These are phyloP conservation scores for Teleiodes luculella DNA, from an alignment of 2,888 invertebrate species.

Conservation along the genomic window DNA sequence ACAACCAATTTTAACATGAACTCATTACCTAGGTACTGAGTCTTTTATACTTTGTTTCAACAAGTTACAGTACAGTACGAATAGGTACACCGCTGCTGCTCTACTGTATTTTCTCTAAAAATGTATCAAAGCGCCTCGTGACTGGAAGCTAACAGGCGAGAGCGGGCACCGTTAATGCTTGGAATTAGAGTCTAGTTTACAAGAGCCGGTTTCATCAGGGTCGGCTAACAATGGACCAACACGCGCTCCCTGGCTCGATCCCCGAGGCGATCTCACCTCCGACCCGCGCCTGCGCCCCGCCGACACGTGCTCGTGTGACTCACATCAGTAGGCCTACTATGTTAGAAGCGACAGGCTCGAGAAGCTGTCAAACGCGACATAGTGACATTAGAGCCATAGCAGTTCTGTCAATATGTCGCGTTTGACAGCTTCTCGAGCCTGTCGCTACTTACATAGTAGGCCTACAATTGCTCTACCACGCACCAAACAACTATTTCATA, in stretches of 20 bases:
- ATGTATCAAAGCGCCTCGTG: not conserved
- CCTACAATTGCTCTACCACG: too few relatives aligned
- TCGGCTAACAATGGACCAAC: constrained; percentile 46
- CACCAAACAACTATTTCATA: too few relatives aligned
- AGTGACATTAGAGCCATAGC: too few relatives aligned
- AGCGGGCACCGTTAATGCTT: not conserved
- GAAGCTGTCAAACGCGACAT: too few relatives aligned
- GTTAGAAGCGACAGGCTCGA: too few relatives aligned
- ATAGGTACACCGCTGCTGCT: not conserved
- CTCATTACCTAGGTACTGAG: too few relatives aligned
- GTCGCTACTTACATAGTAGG: too few relatives aligned
- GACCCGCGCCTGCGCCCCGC: constrained; percentile 47
- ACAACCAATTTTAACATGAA: too few relatives aligned
- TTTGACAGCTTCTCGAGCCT: too few relatives aligned
- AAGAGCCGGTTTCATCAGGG: constrained; percentile 39
- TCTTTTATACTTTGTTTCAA: too few relatives aligned
- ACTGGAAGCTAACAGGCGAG: not conserved
- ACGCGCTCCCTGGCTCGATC: constrained; percentile 46
- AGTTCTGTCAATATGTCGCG: too few relatives aligned
- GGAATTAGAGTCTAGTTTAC: constrained; percentile 5
- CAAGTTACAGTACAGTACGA: too few relatives aligned
- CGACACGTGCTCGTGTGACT: constrained; percentile 54
- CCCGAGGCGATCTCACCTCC: constrained; percentile 51
- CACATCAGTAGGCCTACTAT: not conserved
- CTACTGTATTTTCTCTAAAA: not conserved